Evolutionary conservation across 2,888 invertebrate genomes (phyloP).

Genomic region (Agrochola macilenta): DNA sequence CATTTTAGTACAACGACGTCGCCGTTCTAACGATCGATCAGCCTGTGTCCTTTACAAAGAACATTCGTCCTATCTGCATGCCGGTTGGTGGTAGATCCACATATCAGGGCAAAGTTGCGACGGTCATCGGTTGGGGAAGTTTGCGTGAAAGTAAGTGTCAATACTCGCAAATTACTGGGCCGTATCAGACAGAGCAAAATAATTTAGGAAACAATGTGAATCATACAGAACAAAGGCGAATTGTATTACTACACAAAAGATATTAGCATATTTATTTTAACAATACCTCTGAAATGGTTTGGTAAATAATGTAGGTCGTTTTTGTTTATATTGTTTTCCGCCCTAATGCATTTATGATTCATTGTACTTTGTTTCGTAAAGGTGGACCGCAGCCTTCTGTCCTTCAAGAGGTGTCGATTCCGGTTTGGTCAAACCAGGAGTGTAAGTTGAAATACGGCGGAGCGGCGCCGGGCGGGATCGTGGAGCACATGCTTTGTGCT

Average conservation of each 20-base stretch:
- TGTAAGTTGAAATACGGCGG: slow-evolving; percentile 95
- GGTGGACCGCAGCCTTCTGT: slow-evolving; percentile 95
- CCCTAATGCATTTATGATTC: neutral
- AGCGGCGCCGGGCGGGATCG: slow-evolving; percentile 97
- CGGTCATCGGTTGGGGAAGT: slow-evolving; percentile 97
- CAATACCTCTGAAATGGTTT: slow-evolving; percentile 2
- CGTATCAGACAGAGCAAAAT: neutral
- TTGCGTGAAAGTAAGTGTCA: slow-evolving; percentile 92
- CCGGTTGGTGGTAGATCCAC: slow-evolving; percentile 90
- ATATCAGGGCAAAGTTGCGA: slow-evolving; percentile 93
- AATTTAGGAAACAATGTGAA: slow-evolving; percentile 18
- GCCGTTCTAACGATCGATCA: slow-evolving; percentile 95
- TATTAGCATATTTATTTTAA: slow-evolving; percentile 22
- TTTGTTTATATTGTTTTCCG: slow-evolving; percentile 22
- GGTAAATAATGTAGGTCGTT: slow-evolving; percentile 1
- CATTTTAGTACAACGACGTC: slow-evolving; percentile 94
- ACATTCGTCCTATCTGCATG: slow-evolving; percentile 95
- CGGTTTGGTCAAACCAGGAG: slow-evolving; percentile 95
- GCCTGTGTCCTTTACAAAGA: slow-evolving; percentile 93
- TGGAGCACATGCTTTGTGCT: slow-evolving; percentile 96
- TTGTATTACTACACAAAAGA: slow-evolving; percentile 18
- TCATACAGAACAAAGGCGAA: slow-evolving; percentile 23
- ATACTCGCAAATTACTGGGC: slow-evolving; percentile 6
- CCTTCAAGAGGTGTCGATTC: slow-evolving; percentile 95
- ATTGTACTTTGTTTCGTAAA: slow-evolving; percentile 71